These are phyloP conservation scores for Junonia oenone DNA, from an alignment of 2,888 invertebrate species.

Conservation along the genomic window DNA sequence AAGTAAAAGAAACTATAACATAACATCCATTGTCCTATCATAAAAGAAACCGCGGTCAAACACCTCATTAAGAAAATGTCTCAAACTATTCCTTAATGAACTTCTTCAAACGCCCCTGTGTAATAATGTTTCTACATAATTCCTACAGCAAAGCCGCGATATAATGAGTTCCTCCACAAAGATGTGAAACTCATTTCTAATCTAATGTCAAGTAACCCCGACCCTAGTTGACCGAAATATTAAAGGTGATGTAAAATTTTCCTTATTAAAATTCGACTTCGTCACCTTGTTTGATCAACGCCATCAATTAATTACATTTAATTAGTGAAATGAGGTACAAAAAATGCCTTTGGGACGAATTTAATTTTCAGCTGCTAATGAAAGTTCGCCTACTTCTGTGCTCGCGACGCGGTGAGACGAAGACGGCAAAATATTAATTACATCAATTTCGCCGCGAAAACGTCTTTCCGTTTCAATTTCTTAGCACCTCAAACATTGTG, in stretches of 20 bases:
- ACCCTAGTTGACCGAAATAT: conserved; percentile 8
- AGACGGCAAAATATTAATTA: conserved; percentile 52
- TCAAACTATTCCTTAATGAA: neutral
- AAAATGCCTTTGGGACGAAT: conserved; percentile 52
- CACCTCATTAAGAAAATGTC: neutral
- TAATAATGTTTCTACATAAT: neutral
- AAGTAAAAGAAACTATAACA: neutral
- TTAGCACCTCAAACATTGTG: neutral
- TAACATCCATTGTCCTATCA: neutral
- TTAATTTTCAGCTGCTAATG: conserved; percentile 48
- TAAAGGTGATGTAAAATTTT: conserved; percentile 17
- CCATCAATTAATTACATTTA: conserved; percentile 54
- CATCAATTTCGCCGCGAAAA: conserved; percentile 32
- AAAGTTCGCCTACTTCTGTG: conserved; percentile 15
- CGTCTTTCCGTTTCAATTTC: neutral
- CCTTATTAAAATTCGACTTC: conserved; percentile 28
- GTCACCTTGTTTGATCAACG: conserved; percentile 33
- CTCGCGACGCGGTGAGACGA: conserved; percentile 39
- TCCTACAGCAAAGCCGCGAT: neutral
- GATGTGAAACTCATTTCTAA: conserved; percentile 7
- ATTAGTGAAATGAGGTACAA: conserved; percentile 49
- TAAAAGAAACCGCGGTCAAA: neutral
- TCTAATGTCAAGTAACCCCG: conserved; percentile 12
- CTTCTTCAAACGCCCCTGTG: neutral
- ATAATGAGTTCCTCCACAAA: conserved; percentile 8